Conservation (phyloP, 1,140 invertebrate genomes). For the Campoletis sonorensis region DNA sequence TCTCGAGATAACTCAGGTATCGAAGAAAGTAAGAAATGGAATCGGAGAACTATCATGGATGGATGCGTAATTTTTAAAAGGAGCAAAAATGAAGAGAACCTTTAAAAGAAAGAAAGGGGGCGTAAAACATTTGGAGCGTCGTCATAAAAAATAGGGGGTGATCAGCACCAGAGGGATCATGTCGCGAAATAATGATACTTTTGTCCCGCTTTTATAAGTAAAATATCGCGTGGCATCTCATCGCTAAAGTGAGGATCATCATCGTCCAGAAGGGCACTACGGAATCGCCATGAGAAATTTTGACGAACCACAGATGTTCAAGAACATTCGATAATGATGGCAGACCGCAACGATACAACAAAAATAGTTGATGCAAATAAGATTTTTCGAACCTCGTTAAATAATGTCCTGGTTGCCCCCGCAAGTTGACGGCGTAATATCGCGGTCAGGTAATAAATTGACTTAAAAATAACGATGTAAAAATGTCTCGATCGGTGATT, state of each 20-base stretch:
- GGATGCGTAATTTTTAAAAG: slow-evolving; percentile 41
- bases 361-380: neutral
- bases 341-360: too few species aligned
- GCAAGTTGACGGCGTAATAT: neutral
- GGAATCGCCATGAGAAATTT: neutral
- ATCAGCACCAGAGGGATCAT: slow-evolving; percentile 31
- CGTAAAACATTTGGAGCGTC: neutral
- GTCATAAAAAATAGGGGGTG: slow-evolving; percentile 44
- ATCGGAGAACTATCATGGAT: neutral
- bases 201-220: slow-evolving; percentile 64
- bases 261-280: slow-evolving; percentile 41
- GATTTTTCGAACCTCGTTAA: neutral
- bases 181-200: slow-evolving; percentile 58
- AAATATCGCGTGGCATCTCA: slow-evolving; percentile 63
- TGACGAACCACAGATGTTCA: neutral
- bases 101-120: slow-evolving; percentile 26
- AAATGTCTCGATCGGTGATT: slow-evolving; percentile 62
- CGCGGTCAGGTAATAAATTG: neutral
- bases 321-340: too few species aligned
- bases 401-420: neutral
- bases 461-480: slow-evolving; percentile 21
- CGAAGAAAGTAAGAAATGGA: slow-evolving; percentile 23
- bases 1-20: slow-evolving; percentile 9
- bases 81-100: slow-evolving; percentile 44
- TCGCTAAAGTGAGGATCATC: slow-evolving; percentile 63